phyloP scores from a whole-genome alignment of 1,140 invertebrate genomes.

The Drosophila persimilis region DNA sequence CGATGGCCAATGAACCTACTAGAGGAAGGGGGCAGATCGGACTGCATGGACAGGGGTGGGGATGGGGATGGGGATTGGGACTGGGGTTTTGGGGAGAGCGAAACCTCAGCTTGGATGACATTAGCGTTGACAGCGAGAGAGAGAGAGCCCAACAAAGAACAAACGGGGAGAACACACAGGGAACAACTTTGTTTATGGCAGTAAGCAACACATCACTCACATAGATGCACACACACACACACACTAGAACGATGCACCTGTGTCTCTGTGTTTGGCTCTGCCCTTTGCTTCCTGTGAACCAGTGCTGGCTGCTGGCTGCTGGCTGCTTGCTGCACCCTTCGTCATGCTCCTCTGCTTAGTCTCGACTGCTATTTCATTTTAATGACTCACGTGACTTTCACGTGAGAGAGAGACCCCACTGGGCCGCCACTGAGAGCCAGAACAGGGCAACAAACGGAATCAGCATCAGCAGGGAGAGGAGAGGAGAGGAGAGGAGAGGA shows the following conservation, averaged over 20 bases:
- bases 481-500: too few relatives aligned
- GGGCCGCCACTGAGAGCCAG: not conserved
- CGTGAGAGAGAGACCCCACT: slow-evolving; percentile 29
- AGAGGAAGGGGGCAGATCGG: slow-evolving; percentile 1
- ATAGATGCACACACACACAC: not conserved
- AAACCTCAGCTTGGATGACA: slow-evolving; percentile 58
- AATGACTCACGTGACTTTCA: slow-evolving; percentile 81
- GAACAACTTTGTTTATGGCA: slow-evolving; percentile 68
- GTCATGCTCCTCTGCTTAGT: slow-evolving; percentile 43
- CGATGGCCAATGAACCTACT: slow-evolving; percentile 22
- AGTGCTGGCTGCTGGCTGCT: not conserved
- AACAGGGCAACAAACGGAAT: slow-evolving; percentile 5
- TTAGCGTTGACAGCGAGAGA: slow-evolving; percentile 61
- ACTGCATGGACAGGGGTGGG: not conserved
- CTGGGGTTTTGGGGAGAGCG: slow-evolving; percentile 1
- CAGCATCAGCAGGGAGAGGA: not conserved
- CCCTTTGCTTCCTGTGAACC: slow-evolving; percentile 33
- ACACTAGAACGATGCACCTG: slow-evolving; percentile 39
- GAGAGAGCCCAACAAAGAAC: slow-evolving; percentile 32
- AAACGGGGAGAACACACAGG: slow-evolving; percentile 10
- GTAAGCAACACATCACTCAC: slow-evolving; percentile 58
- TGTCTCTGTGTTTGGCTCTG: slow-evolving; percentile 37
- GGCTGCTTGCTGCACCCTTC: slow-evolving; percentile 8
- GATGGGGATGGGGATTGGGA: not conserved
- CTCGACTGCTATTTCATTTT: slow-evolving; percentile 75